Evolutionary conservation across 2,888 invertebrate species (phyloP), one percentile per base, ranked within the genome.

Genomic region (Neoitamus cyanurus): DNA sequence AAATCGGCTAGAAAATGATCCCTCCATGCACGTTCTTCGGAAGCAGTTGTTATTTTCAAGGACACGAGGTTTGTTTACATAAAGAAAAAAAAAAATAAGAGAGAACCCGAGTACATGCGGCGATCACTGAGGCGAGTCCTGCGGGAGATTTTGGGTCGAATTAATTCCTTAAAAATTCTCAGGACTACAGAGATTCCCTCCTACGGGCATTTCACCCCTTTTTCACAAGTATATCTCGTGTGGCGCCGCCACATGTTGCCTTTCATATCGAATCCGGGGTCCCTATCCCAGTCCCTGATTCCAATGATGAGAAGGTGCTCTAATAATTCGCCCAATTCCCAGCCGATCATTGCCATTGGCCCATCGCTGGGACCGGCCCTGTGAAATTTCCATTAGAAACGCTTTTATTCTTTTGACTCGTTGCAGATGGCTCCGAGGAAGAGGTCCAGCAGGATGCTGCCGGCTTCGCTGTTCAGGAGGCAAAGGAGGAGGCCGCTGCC

Each of bases 401-500:
- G 11, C 11, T 69, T 83, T 83, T 83, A 31, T 68, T 84, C 84
- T 85, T 70, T 83, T 28, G 34, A 58, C 68, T 80, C 48, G 36
- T 80, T 84, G 82, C 85, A 84, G 85, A 84, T 80, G 85, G 83
- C 31, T 75, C 28, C 46, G 85, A 84, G 82, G 85, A 85, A 37
- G 85, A 85, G 15, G 83, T 84, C 75, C 85, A 85, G 77, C 85
- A 85, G 83, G 82, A 75, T 83, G 48, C 31, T 5, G 46, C 15
- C 15, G 15, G 15, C n/a, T 37, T 42, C 42, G 88, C 88, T 84
- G 87, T 89, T 48, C 84, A 89, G 58, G 89, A 90, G 87, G 88
- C 90, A 85, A 90, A 90, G 82, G 90, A 90, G 86, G 90, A 90
- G 87, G 84, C 89, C 82, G 88, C 89, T 82, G 88, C 28, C n/a